phyloP scores from a whole-genome alignment of 35 echinoderm and acorn worm genomes.

The Anneissia japonica region DNA sequence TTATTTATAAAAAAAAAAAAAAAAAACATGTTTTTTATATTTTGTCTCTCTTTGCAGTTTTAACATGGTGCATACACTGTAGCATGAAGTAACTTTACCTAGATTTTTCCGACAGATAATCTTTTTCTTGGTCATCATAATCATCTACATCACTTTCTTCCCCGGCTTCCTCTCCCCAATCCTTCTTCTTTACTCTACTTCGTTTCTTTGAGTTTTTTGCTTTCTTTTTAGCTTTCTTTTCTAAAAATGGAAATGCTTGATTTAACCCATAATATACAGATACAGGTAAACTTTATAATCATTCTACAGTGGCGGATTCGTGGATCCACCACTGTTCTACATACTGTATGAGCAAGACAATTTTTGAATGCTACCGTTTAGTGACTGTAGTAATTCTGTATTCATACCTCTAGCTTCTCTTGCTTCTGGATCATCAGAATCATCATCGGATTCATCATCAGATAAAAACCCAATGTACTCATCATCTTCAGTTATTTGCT shows the following conservation, averaged over 20 bases:
- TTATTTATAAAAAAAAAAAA: no score
- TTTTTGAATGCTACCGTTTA: no score
- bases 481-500: constrained; percentile 80
- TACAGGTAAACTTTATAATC: no score
- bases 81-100: constrained; percentile 50
- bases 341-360: no score
- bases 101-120: constrained; percentile 87
- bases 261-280: no score
- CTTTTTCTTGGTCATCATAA: constrained; percentile 88
- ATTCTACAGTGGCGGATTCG: no score
- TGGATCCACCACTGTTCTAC: no score
- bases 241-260: neutral
- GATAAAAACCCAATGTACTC: constrained; percentile 63
- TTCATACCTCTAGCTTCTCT: constrained; percentile 3
- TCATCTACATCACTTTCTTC: constrained; percentile 96
- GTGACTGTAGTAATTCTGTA: neutral
- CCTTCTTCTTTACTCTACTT: constrained; percentile 71
- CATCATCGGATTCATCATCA: constrained; percentile 55
- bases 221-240: constrained; percentile 17
- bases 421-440: neutral
- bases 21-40: neutral
- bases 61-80: neutral
- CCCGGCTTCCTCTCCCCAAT: constrained; percentile 55
- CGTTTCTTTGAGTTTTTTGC: constrained; percentile 40
- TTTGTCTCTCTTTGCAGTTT: neutral